Base-by-base conservation (phyloP, 2,888 invertebrate species). In the Amiota mariae region DNA sequence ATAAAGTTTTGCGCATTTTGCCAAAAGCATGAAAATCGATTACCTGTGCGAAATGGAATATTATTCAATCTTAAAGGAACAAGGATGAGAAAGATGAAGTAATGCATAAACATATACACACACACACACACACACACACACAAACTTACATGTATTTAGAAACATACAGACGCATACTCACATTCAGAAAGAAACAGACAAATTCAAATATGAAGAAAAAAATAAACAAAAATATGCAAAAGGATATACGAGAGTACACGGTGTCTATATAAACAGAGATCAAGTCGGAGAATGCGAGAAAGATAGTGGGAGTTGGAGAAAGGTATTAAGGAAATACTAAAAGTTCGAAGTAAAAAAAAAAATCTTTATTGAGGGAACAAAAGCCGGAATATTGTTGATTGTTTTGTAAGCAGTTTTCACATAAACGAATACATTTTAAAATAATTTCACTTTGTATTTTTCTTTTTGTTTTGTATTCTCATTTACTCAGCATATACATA, bases 1-100 rank as follows among this genome's bases (percentile, higher is more conserved):
- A 63, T 63, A 18, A 63, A 63, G 63, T 85, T 85, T 85, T 84
- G 78, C 78, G 79, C 81, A 79, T 85, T 82, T 84, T 64, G 85
- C 83, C 83, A 82, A 82, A 85, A 84, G 83, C 85, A 84, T 82
- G 80, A 78, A 85, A 84, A 85, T 84, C 83, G 83, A 84, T 84
- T 84, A 84, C 83, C 83, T 84, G 80, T 79, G 76, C 78, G 75
- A 85, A 85, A 84, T 84, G 84, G 83, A 82, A 78, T 71, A 71
- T 61, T 61, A 54, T 68, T 68, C 67, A 51, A 67, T 24, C 13
- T 67, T 67, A 67, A 67, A 51, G 36, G 51, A 49, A 67, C 66
- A 51, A 67, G 36, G 15, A 57, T 57, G 15, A 13, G 18, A 57
- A 15, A 36, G 4, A 36, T 15, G 18, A 57, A n/a, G 12, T 10